phyloP scores from a whole-genome alignment of 2,113 vertebrate species.

The Pholis gunnellus region DNA sequence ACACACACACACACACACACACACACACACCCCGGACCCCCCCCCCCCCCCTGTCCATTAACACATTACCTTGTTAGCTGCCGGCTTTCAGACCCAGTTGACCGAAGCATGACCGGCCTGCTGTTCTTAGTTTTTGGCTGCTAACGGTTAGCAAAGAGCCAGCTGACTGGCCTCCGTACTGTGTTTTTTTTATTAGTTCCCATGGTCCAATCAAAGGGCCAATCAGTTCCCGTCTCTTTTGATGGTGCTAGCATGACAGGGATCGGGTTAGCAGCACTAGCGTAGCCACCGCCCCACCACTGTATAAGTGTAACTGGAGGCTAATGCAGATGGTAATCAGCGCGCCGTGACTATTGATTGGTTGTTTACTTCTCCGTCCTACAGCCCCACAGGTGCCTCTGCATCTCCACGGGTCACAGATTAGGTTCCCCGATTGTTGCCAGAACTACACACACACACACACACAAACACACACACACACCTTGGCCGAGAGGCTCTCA shows the following conservation, averaged over 20 bases:
- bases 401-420: conserved; percentile 59
- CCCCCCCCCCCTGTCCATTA: not conserved
- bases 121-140: not conserved
- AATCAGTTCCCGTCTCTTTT: too few relatives aligned
- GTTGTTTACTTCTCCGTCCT: conserved; percentile 66
- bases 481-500: conserved; percentile 47
- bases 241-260: not conserved
- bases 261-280: not conserved
- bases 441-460: conserved; percentile 35
- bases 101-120: not conserved
- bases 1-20: not conserved
- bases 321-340: conserved; percentile 56
- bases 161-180: not conserved
- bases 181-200: not conserved
- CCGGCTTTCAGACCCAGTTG: not conserved
- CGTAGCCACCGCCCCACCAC: not conserved
- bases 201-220: not conserved
- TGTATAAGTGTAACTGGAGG: not conserved
- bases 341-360: conserved; percentile 55
- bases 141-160: not conserved
- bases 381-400: conserved; percentile 52
- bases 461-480: conserved; percentile 30
- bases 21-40: not conserved
- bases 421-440: conserved; percentile 73
- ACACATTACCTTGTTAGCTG: conserved; percentile 6